These are phyloP conservation scores for Oegoconia quadripuncta DNA, from an alignment of 2,888 invertebrate genomes.

Conservation along the genomic window DNA sequence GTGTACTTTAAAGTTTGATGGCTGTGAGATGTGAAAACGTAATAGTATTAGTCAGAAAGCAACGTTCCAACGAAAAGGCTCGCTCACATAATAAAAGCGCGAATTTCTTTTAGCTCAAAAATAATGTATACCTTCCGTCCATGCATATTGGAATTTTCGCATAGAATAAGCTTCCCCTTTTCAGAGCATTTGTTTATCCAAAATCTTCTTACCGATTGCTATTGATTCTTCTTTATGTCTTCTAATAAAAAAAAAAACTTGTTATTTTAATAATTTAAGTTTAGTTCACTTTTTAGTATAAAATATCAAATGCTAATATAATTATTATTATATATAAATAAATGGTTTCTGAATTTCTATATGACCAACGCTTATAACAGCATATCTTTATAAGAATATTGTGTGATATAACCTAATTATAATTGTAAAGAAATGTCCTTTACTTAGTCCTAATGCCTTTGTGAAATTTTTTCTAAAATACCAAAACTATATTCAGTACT, in stretches of 20 bases:
- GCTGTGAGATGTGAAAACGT: constrained; percentile 39
- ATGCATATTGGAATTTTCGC: constrained; percentile 56
- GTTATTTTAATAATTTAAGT: constrained; percentile 27
- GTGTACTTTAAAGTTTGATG: constrained; percentile 41
- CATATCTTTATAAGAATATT: constrained; percentile 75
- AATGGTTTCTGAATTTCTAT: constrained; percentile 54
- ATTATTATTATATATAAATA: constrained; percentile 13
- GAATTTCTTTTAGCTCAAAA: constrained; percentile 54
- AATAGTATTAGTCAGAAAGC: constrained; percentile 28
- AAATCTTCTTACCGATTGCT: constrained; percentile 21
- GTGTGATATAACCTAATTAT: constrained; percentile 77
- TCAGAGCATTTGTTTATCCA: constrained; percentile 43
- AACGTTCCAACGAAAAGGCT: constrained; percentile 37
- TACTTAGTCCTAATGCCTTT: constrained; percentile 54
- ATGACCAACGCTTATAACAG: constrained; percentile 75
- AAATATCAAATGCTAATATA: constrained; percentile 29
- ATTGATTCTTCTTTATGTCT: constrained; percentile 19
- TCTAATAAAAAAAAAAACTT: constrained; percentile 19
- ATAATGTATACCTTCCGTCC: constrained; percentile 73
- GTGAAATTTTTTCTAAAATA: constrained; percentile 46
- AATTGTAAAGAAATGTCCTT: constrained; percentile 61
- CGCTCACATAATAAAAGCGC: constrained; percentile 33
- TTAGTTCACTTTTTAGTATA: constrained; percentile 16
- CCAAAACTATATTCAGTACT: constrained; percentile 73
- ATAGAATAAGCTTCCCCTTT: constrained; percentile 59